Evolutionary conservation across 2,888 invertebrate genomes (phyloP), one percentile per base, ranked within the genome.

Genomic region (Exocentrus adspersus): DNA sequence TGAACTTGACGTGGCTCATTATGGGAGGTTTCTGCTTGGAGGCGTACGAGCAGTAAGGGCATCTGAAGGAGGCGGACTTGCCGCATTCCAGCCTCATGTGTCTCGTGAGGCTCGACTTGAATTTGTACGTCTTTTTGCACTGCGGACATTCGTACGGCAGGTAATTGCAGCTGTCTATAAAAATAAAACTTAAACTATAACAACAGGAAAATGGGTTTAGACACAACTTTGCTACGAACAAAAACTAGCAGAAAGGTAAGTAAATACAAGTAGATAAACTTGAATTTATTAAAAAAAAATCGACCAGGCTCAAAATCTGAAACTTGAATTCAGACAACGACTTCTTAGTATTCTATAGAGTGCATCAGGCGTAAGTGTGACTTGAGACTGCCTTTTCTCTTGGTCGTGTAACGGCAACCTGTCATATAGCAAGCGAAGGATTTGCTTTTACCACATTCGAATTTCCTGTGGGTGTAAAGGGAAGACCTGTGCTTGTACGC

Each of bases 401-500:
- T 70, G 24, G 60, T 66, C 43, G 48, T 64, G 43, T 68, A 68
- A 5, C 17, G 86, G 88, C 77, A 86, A 89, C 79, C 85, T 89
- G 84, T 87, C 88, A 74, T 87, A 88, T 84, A 87, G 90, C 85
- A 89, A 89, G 78, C 86, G 87, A 82, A 88, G 86, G 62, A 32
- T 43, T 66, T 64, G 4, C 19, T 24, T 53, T 65, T 67, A 6
- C 89, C 89, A 74, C 89, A 89, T 75, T 89, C 89, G 73, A 88
- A 89, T 51, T 87, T 89, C 54, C 87, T 83, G 78, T 92, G 92
- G 75, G 90, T 86, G 77, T 89, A 86, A 74, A 92, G 86, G 14
- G 90, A 90, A 73, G 89, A 89, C 81, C 90, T 89, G 83, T 90
- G 90, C 69, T 88, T 87, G 81, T 92, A 92, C 6, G 42, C 60